These are phyloP conservation scores for Bryconaethiops microstoma DNA, from an alignment of 2,797 vertebrate genomes.

Conservation along the genomic window DNA sequence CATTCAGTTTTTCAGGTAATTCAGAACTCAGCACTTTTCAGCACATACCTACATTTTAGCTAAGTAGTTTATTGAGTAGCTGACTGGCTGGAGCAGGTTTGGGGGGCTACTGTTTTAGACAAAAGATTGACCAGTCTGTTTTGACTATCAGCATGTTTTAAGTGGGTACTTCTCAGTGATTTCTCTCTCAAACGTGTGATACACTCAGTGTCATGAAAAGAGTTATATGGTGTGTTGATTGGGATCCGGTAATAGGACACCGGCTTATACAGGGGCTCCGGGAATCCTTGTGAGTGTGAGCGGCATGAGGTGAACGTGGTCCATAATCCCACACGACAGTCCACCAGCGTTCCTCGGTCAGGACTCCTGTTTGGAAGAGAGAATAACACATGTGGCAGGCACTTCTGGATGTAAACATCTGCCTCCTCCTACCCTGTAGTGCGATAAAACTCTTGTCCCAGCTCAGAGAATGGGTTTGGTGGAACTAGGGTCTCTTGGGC, in stretches of 20 bases:
- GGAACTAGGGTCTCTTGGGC: no score
- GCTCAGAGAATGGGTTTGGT: neutral
- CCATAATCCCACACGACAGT: conserved; percentile 14
- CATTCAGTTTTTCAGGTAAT: no score
- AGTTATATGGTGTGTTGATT: neutral
- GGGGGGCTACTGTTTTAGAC: no score
- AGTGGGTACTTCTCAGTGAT: neutral
- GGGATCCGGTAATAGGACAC: neutral
- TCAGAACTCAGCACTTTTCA: no score
- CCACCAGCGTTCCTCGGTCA: conserved; percentile 19
- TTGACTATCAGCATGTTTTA: no score
- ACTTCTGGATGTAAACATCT: neutral
- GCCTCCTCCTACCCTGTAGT: neutral
- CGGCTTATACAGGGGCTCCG: no score
- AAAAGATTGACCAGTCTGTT: no score
- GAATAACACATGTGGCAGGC: conserved; percentile 18
- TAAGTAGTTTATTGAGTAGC: no score
- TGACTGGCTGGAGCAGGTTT: no score
- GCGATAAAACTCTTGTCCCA: neutral
- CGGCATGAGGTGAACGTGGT: neutral
- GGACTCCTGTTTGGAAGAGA: neutral
- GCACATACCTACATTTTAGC: no score
- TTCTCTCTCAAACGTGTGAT: neutral
- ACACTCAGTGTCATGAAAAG: neutral
- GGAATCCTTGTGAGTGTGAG: neutral